Conservation (phyloP, 2,113 vertebrate genomes). For the Cebus imitator region DNA sequence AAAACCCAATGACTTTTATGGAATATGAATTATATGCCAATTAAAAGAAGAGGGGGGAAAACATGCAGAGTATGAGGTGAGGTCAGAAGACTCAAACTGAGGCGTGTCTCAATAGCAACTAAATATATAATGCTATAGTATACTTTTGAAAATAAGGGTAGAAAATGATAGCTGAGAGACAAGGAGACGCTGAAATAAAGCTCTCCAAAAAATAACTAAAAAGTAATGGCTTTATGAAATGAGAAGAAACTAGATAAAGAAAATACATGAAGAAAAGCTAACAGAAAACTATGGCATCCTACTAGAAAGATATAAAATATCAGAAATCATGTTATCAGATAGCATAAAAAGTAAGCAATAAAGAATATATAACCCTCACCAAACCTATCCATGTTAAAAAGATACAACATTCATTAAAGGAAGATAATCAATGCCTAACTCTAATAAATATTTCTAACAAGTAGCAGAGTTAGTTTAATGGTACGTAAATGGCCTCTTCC, state of each 20-base stretch:
- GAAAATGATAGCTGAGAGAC: background rate
- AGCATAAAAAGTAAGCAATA: background rate
- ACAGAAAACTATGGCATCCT: background rate
- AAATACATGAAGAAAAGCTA: background rate
- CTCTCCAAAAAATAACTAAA: background rate
- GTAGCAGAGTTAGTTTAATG: background rate
- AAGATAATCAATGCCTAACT: conserved; percentile 2
- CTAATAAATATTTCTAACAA: conserved; percentile 29
- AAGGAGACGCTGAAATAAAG: background rate
- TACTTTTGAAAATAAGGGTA: background rate
- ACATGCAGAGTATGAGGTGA: background rate
- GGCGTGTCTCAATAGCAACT: background rate
- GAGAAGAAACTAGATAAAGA: background rate
- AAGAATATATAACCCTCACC: background rate
- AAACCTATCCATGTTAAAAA: background rate
- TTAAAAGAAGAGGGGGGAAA: background rate
- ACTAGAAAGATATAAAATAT: background rate
- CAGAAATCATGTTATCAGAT: background rate
- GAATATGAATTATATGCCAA: background rate
- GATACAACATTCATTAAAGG: background rate
- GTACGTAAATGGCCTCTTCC: background rate
- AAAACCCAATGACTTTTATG: background rate
- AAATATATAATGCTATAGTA: background rate
- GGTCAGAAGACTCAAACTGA: background rate
- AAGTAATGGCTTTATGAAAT: background rate